Percentiles rank a stretch among this genome's conserved stretches.
These are phyloP conservation scores for Acipenser transmontanus DNA, from an alignment of 2,797 vertebrate genomes.

Conservation along the genomic window DNA sequence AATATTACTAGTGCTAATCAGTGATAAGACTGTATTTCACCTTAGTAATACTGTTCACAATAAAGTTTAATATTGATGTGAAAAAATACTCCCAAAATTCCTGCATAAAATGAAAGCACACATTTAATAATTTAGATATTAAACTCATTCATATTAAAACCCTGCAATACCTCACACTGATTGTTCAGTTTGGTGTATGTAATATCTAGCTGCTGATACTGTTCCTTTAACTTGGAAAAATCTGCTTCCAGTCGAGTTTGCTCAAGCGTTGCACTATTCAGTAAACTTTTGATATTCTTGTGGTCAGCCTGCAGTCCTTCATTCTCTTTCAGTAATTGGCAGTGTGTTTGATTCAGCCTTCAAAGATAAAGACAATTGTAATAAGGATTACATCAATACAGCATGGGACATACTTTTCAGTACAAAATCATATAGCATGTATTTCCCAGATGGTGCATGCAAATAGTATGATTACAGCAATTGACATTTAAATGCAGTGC, in stretches of 20 bases:
- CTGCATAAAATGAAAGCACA: not conserved
- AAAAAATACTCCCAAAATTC: too few species aligned
- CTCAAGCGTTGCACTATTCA: slow-evolving; percentile 85
- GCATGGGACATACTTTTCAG: too few species aligned
- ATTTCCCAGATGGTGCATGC: not conserved
- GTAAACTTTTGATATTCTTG: slow-evolving; percentile 81
- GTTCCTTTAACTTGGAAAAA: slow-evolving; percentile 89
- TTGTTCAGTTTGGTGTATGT: slow-evolving; percentile 92
- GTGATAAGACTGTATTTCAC: too few species aligned
- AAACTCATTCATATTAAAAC: too few species aligned
- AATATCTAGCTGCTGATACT: slow-evolving; percentile 94
- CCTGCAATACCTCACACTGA: slow-evolving; percentile 79
- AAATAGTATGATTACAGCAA: not conserved
- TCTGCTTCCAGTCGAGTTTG: slow-evolving; percentile 93
- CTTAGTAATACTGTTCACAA: too few species aligned
- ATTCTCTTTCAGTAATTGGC: slow-evolving; percentile 82
- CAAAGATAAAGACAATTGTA: slow-evolving; percentile 28
- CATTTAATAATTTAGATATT: not conserved
- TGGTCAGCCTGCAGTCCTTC: slow-evolving; percentile 88
- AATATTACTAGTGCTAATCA: too few species aligned
- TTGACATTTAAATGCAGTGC: not conserved
- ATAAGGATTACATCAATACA: too few species aligned
- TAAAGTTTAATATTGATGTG: too few species aligned
- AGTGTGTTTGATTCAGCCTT: slow-evolving; percentile 76
- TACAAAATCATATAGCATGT: too few species aligned